Base-by-base conservation (phyloP, 2,888 invertebrate species). In the Cantharis nigra region DNA sequence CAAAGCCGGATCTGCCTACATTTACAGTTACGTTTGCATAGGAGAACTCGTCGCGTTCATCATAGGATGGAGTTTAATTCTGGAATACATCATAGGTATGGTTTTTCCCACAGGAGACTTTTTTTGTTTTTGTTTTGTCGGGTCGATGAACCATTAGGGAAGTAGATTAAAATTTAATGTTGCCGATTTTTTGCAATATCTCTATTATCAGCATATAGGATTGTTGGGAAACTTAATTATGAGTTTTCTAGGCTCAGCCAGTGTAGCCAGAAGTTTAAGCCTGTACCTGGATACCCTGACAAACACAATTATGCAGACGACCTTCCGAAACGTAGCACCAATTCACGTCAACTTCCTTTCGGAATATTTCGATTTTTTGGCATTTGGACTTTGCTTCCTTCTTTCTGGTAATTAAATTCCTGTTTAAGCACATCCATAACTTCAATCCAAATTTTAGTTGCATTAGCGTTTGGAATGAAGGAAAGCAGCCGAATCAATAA, bases 41-140 rank as follows among this genome's bases (percentile, higher is more conserved):
- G 97, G 97, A 0, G 97, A 98, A 89, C 94, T 97, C 84, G 92
- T 96, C 75, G 97, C 97, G 0, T 97, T 97, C 87, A 90, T 96
- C 64, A 97, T 97, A 83, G 97, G 97, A 63, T 98, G 98, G 98
- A 97, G 97, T 88, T 92, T 98, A 72, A 95, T 97, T 82, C 89
- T 97, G 72, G 97, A 97, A 88, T 96, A 97, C 88, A 93, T 96
- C 28, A 95, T 97, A 78, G 96, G 95, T 93, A 73, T 3, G 64
- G 33, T 49, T 49, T 49, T 49, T n/a, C n/a, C 49, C 7, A 30
- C 33, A 13, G 13, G 30, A 30, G 11, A 11, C 11, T 30, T 30
- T 30, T 30, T 30, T n/a, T 49, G 49, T n/a, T n/a, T n/a, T 49
- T n/a, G n/a, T 9, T 49, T 11, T 2, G 7, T 0, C n/a, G 7